Conservation (phyloP, 2,113 vertebrate genomes). For the Nycticebus coucang region DNA sequence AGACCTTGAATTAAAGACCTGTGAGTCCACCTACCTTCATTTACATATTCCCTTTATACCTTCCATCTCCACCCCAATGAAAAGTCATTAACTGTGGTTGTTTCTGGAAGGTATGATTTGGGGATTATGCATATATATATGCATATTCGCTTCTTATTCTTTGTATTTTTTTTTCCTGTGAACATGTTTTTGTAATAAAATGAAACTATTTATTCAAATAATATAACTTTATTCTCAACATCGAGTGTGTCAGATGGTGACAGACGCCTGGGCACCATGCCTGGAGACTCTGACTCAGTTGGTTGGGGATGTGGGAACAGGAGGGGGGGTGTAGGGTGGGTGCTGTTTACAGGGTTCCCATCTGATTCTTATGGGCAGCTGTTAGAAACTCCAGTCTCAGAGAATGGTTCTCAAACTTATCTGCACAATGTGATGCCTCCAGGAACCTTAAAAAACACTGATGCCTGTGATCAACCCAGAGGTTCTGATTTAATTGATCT, state of each 20-base stretch:
- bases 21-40: background rate
- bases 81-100: background rate
- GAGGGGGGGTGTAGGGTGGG: no score
- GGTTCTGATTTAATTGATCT: background rate
- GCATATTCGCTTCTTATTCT: background rate
- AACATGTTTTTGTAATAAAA: background rate
- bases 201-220: background rate
- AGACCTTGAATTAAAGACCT: background rate
- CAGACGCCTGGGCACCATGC: background rate
- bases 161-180: background rate
- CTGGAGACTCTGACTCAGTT: background rate
- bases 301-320: background rate
- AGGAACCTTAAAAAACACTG: background rate
- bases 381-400: background rate
- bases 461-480: background rate
- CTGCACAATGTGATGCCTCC: background rate
- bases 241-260: background rate
- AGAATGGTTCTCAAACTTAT: background rate
- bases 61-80: background rate
- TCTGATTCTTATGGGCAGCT: background rate
- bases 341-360: background rate
- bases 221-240: background rate
- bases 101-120: background rate
- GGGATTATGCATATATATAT: background rate
- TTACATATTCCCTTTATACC: background rate